These are phyloP conservation scores for Epistrophe eligans DNA, from an alignment of 2,888 invertebrate species.

Conservation along the genomic window DNA sequence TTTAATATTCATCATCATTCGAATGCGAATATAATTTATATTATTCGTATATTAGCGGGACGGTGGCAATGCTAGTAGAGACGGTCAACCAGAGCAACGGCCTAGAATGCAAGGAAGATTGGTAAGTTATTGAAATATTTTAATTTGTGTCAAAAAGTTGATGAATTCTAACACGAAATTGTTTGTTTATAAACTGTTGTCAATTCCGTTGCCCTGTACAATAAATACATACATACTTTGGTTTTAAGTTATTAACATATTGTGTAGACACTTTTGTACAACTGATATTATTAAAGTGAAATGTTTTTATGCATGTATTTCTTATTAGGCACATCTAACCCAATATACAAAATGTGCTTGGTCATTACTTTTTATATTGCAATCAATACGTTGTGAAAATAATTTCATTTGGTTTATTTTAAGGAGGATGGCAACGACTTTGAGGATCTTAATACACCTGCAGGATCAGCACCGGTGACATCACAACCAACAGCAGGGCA, in stretches of 20 bases:
- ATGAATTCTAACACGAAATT: not conserved
- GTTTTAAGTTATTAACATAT: not conserved
- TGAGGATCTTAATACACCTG: conserved; percentile 81
- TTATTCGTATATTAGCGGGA: conserved; percentile 79
- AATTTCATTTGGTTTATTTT: conserved; percentile 45
- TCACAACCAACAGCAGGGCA: conserved; percentile 81
- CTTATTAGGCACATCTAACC: not conserved
- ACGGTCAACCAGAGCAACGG: conserved; percentile 76
- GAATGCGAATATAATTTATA: conserved; percentile 79
- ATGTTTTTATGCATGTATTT: conserved; percentile 1
- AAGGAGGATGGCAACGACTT: conserved; percentile 83
- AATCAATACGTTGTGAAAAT: not conserved
- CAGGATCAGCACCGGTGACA: conserved; percentile 80
- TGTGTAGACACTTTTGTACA: not conserved
- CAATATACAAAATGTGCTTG: conserved; percentile 17
- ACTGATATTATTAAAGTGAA: conserved; percentile 5
- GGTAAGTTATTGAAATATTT: conserved; percentile 47
- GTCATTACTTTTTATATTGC: not conserved
- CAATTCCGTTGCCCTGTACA: not conserved
- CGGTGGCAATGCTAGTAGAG: conserved; percentile 78
- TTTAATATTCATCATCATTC: conserved; percentile 77
- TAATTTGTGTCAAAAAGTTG: not conserved
- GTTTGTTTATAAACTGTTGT: not conserved
- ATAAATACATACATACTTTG: not conserved
- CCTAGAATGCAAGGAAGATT: conserved; percentile 53